Evolutionary conservation across 64 coral and sea anemone species (phyloP).

Genomic region (Stichodactyla mertensii): DNA sequence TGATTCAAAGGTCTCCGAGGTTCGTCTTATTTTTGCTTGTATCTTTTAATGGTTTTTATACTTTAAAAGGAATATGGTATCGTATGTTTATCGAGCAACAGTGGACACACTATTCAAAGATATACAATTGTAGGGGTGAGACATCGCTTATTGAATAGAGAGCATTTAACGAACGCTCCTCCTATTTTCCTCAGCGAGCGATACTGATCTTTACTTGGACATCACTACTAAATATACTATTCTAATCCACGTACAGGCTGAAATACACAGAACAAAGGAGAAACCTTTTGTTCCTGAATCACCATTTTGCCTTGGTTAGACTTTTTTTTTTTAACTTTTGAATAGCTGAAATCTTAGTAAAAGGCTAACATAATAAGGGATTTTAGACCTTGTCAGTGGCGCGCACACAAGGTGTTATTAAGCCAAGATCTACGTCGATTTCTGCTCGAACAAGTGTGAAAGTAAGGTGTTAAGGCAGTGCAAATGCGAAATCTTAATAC

Average conservation of each 20-base stretch:
- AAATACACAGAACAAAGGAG: slow-evolving; percentile 14
- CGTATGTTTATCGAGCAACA: background rate
- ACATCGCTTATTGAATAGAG: slow-evolving; percentile 15
- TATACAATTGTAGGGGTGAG: slow-evolving; percentile 17
- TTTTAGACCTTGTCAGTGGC: background rate
- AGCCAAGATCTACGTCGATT: slow-evolving; percentile 6
- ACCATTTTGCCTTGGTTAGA: slow-evolving; percentile 8
- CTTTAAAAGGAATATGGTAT: background rate
- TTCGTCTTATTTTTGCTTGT: slow-evolving; percentile 1
- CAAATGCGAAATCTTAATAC: slow-evolving; percentile 26
- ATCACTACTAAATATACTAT: slow-evolving; percentile 17
- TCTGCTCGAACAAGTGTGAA: slow-evolving; percentile 17
- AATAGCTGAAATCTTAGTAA: slow-evolving; percentile 7
- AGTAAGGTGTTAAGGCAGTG: slow-evolving; percentile 21
- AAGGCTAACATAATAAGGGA: slow-evolving; percentile 3
- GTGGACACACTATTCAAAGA: slow-evolving; percentile 8
- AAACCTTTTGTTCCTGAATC: background rate
- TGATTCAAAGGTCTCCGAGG: slow-evolving; percentile 1
- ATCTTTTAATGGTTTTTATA: slow-evolving; percentile 18
- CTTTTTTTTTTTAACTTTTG: slow-evolving; percentile 5
- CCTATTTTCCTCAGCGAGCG: slow-evolving; percentile 4
- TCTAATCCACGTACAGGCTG: slow-evolving; percentile 11
- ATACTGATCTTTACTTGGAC: slow-evolving; percentile 23
- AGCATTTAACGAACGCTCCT: slow-evolving; percentile 20
- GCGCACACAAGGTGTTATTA: slow-evolving; percentile 4